Evolutionary conservation across 2,113 vertebrate genomes (phyloP), one percentile per base, ranked within the genome.

Genomic region (Bos indicus): DNA sequence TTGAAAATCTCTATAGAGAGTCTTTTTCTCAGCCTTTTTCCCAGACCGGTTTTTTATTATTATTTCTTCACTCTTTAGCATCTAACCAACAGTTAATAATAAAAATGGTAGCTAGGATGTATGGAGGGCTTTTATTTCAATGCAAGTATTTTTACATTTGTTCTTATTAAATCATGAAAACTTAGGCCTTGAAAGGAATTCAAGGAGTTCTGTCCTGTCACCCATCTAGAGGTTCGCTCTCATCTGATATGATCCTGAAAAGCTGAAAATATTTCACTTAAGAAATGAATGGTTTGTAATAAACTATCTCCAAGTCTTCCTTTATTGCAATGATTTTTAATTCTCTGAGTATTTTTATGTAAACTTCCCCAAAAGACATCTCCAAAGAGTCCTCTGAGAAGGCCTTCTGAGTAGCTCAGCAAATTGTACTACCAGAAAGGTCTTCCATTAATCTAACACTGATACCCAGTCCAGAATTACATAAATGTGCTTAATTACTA

Each of bases 101-200:
- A 46, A 43, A 80, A 93, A 87, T 40, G 81, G 23, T n/a, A 74
- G 13, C 52, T 59, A 77, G 83, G 60, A 26, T 95, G 83, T 62
- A n/a, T 85, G 25, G 56, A 64, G 9, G 62, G 43, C 48, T 96
- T 98, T 64, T 40, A 93, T 93, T 91, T 87, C 67, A 46, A 57
- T 64, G 46, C 33, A 93, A 77, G 30, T 77, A 62, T 62, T 91
- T 93, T 95, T 90, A 62, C 46, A 64, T 56, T 64, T 88, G 36
- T 81, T 83, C n/a, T 87, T 87, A 80, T 64, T 88, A 87, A 92
- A 67, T 59, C 62, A 90, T 28, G 57, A 94, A 95, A 80, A 80
- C 5, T 33, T 77, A 74, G 56, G 67, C 51, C 88, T 95, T 82
- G 36, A 86, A 83, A 96, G 59, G 51, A 96, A 94, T 52, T 96